Percentiles rank a stretch among this genome's conserved stretches.
These are phyloP conservation scores for Volucella bombylans DNA, from an alignment of 2,888 invertebrate genomes.

Conservation along the genomic window DNA sequence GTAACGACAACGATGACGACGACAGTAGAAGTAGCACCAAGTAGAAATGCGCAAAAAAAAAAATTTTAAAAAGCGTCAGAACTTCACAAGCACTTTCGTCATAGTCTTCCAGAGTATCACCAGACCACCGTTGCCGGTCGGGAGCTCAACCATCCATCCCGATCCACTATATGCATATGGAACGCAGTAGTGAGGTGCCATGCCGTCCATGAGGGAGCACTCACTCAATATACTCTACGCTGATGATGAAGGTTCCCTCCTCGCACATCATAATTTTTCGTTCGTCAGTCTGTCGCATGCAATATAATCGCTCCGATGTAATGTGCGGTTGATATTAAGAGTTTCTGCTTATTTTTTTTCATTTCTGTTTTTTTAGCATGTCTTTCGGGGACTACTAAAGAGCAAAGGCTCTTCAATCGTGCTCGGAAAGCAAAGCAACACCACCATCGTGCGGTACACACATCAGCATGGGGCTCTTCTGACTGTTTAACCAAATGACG, in stretches of 20 bases:
- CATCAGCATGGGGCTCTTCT: slow-evolving; percentile 37
- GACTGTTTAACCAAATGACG: slow-evolving; percentile 78
- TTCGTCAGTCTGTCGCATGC: slow-evolving; percentile 63
- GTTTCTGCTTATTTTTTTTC: slow-evolving; percentile 19
- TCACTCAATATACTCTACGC: slow-evolving; percentile 15
- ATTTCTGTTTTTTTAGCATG: neutral
- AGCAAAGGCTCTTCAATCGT: slow-evolving; percentile 42
- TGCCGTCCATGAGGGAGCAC: slow-evolving; percentile 54
- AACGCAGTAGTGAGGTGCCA: slow-evolving; percentile 22
- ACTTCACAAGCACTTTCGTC: slow-evolving; percentile 58
- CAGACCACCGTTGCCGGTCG: neutral
- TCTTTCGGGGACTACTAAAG: slow-evolving; percentile 39
- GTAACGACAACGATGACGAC: slow-evolving; percentile 47
- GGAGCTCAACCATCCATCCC: slow-evolving; percentile 49
- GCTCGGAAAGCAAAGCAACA: slow-evolving; percentile 47
- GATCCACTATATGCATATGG: slow-evolving; percentile 23
- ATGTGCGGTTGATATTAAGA: slow-evolving; percentile 45
- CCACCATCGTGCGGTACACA: slow-evolving; percentile 1
- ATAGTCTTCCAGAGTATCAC: slow-evolving; percentile 15
- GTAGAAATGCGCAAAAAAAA: slow-evolving; percentile 2
- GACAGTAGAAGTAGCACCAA: slow-evolving; percentile 23
- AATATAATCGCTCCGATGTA: slow-evolving; percentile 50
- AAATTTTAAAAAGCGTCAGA: slow-evolving; percentile 31
- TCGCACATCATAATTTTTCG: slow-evolving; percentile 67
- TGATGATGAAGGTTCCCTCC: slow-evolving; percentile 60